Percentiles rank a stretch among this genome's conserved stretches.
phyloP scores from a whole-genome alignment of 2,113 vertebrate genomes.

The Cromileptes altivelis region DNA sequence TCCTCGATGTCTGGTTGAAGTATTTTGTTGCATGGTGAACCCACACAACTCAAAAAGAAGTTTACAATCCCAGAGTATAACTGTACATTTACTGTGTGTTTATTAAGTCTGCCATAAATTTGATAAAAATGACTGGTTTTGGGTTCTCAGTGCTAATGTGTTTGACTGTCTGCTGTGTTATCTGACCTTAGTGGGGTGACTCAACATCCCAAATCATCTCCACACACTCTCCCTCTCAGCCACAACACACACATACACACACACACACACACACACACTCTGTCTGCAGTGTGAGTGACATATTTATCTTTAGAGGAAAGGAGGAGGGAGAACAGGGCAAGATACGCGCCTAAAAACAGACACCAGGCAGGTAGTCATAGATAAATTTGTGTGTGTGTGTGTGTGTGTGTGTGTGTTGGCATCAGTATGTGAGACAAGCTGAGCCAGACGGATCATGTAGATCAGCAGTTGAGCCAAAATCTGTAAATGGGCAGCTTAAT shows the following conservation, averaged over 20 bases:
- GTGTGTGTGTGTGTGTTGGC: constrained; percentile 2
- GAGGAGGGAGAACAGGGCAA: constrained; percentile 61
- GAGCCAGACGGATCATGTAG: constrained; percentile 21
- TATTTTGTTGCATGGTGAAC: neutral
- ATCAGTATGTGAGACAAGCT: neutral
- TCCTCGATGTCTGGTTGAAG: neutral
- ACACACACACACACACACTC: constrained; percentile 33
- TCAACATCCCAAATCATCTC: constrained; percentile 44
- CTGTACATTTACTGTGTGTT: neutral
- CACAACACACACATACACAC: constrained; percentile 21
- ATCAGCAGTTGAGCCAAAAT: constrained; percentile 5
- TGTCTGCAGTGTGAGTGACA: constrained; percentile 63
- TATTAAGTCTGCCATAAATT: neutral
- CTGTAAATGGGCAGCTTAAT: constrained; percentile 11
- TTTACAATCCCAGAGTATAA: constrained; percentile 16
- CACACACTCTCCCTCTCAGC: constrained; percentile 17
- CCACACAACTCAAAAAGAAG: neutral
- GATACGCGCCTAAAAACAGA: constrained; percentile 75
- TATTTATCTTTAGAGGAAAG: constrained; percentile 79
- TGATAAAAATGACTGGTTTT: neutral
- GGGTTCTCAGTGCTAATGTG: neutral
- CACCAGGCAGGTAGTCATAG: constrained; percentile 67
- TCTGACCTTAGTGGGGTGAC: constrained; percentile 40
- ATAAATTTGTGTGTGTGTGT: constrained; percentile 58
- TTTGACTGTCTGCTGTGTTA: constrained; percentile 37